Percentiles rank a stretch among this genome's conserved stretches.
phyloP scores from a whole-genome alignment of 2,888 invertebrate genomes.

The Hydropsyche betteni region DNA sequence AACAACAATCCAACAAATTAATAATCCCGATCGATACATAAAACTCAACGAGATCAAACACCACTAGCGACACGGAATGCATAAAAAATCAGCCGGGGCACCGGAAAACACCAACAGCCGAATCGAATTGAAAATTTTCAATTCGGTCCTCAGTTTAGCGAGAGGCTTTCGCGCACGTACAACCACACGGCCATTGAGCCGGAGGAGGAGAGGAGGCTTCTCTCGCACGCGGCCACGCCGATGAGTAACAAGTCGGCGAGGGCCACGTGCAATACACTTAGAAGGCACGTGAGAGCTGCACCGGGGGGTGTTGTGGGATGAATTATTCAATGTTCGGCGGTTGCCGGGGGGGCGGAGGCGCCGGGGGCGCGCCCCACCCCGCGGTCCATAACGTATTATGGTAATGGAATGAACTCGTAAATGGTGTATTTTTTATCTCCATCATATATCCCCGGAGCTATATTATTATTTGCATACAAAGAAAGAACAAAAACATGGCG shows the following conservation, averaged over 20 bases:
- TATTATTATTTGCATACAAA: constrained; percentile 48
- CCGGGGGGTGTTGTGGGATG: constrained; percentile 45
- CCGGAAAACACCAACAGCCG: not conserved
- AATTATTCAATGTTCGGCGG: constrained; percentile 46
- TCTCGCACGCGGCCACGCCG: not conserved
- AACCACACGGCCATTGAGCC: too few relatives aligned
- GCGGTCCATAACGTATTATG: constrained; percentile 60
- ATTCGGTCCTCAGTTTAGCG: not conserved
- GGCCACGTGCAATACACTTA: constrained; percentile 47
- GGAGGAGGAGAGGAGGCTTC: not conserved
- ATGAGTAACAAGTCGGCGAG: constrained; percentile 41
- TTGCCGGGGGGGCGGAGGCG: constrained; percentile 52
- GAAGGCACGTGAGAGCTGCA: constrained; percentile 49
- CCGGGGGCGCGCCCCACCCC: constrained; percentile 55
- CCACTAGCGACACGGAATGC: not conserved
- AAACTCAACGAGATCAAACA: too few relatives aligned
- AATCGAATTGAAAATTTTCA: not conserved
- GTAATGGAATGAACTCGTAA: constrained; percentile 52
- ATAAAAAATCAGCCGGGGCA: not conserved
- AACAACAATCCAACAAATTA: too few relatives aligned
- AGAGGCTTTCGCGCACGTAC: not conserved
- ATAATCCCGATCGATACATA: too few relatives aligned
- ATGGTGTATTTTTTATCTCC: constrained; percentile 50
- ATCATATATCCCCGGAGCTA: constrained; percentile 42
- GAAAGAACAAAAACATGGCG: constrained; percentile 38